Evolutionary conservation across 2,888 invertebrate genomes (phyloP), one percentile per base, ranked within the genome.

Genomic region (Torymus tubicola): DNA sequence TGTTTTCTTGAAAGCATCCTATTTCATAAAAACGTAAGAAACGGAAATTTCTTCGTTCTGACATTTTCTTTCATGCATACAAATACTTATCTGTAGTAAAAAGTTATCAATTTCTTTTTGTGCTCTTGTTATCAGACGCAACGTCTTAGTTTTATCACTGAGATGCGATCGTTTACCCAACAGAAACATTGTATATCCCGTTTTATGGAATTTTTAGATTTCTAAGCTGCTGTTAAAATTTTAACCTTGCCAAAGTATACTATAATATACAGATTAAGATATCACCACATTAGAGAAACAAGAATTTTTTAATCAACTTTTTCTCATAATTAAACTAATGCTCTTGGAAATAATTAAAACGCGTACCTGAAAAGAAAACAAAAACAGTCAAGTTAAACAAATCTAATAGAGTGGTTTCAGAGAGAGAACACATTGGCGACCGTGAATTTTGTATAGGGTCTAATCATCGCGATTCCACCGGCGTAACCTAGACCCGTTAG

Each of bases 401-500:
- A 21, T 64, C 21, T 21, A 61, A 24, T n/a, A 69, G 31, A 14
- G 70, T 12, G 58, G 1, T 16, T n/a, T n/a, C 12, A 14, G 42
- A 58, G 42, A 42, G 57, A 58, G 42, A 42, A 42, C 42, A 42
- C 42, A 57, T 24, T 14, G 10, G 42, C 31, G 58, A 58, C 57
- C 58, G 16, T 69, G 58, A 60, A 71, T 71, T 71, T 61, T 21
- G 60, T 18, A 5, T 18, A 58, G 71, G 21, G 10, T 71, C 21
- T 21, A 24, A 61, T 61, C 52, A 71, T 71, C 61, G 21, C 61
- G 16, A 71, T 61, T 71, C 71, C 52, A 61, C 50, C 13, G 61
- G 52, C 21, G 71, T n/a, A 71, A 71, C 61, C 50, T n/a, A 61
- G 61, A 71, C 50, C 61, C 71, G 61, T 71, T 71, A 71, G 52